A percentile compares a stretch with the other conserved stretches of the same genome.
Conservation (phyloP, 2,888 invertebrate genomes). For the Drosophila villosipedis region DNA sequence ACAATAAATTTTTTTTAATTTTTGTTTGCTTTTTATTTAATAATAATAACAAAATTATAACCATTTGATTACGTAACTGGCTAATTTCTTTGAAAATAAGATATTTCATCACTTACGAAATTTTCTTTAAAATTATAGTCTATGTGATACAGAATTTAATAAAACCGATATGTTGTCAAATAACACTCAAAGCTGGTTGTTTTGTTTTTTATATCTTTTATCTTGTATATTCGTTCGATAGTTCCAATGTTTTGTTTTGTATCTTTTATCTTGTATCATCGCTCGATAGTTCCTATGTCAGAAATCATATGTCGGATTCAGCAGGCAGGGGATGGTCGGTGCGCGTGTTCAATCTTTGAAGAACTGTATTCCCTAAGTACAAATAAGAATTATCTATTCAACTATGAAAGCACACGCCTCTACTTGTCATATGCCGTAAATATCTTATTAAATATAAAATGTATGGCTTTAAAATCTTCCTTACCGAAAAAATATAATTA, state of each 20-base stretch:
- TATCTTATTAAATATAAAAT: background rate
- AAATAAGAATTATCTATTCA: background rate
- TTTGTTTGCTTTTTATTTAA: background rate
- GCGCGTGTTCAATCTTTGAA: background rate
- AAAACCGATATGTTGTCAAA: background rate
- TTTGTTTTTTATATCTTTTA: background rate
- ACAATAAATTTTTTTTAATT: background rate
- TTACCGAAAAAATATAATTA: background rate
- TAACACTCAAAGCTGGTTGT: background rate
- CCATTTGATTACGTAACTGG: background rate
- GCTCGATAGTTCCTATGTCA: background rate
- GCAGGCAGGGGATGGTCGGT: background rate
- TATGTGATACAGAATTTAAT: background rate
- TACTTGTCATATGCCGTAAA: background rate
- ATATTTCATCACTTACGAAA: background rate
- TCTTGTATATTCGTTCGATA: background rate
- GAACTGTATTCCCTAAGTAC: no score
- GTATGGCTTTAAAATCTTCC: background rate
- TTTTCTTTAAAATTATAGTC: no score
- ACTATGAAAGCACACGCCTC: background rate
- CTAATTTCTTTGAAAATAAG: background rate
- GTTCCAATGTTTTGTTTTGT: background rate
- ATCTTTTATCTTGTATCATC: background rate
- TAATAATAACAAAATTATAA: background rate
- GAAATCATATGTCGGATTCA: background rate